A percentile compares a stretch with the other conserved stretches of the same genome.
These are phyloP conservation scores for Tanytarsus gracilentus DNA, from an alignment of 2,888 invertebrate genomes.

Conservation along the genomic window DNA sequence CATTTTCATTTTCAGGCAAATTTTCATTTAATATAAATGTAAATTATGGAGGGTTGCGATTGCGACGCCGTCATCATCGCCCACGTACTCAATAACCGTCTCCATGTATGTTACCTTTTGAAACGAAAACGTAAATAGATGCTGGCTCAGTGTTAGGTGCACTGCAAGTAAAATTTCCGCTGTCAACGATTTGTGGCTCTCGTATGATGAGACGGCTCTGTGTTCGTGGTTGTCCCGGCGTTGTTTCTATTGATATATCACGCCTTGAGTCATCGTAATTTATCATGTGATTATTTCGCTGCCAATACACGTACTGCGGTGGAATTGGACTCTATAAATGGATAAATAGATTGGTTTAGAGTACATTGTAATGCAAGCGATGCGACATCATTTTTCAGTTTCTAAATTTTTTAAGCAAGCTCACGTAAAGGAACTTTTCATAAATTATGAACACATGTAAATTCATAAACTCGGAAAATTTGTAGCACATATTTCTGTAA, in stretches of 20 bases:
- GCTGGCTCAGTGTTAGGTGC: conserved; percentile 85
- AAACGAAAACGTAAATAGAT: conserved; percentile 81
- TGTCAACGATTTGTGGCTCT: conserved; percentile 73
- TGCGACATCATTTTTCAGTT: no score
- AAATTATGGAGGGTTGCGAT: no score
- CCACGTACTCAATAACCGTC: no score
- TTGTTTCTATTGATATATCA: conserved; percentile 71
- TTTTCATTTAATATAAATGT: conserved; percentile 24
- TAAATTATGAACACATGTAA: no score
- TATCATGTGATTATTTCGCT: conserved; percentile 88
- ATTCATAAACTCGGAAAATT: no score
- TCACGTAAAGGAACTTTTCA: no score
- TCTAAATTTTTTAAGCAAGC: no score
- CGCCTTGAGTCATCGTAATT: conserved; percentile 82
- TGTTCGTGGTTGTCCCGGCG: conserved; percentile 67
- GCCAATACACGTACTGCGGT: conserved; percentile 92
- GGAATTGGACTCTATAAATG: conserved; percentile 69
- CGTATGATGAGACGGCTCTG: conserved; percentile 77
- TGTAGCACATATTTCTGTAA: no score
- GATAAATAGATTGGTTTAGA: not conserved
- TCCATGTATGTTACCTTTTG: conserved; percentile 57
- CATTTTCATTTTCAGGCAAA: conserved; percentile 8
- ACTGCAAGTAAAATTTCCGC: conserved; percentile 85
- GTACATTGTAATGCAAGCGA: no score
- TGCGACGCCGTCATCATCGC: no score